Evolutionary conservation across 2,888 invertebrate species (phyloP).

Genomic region (Blomia tropicalis): DNA sequence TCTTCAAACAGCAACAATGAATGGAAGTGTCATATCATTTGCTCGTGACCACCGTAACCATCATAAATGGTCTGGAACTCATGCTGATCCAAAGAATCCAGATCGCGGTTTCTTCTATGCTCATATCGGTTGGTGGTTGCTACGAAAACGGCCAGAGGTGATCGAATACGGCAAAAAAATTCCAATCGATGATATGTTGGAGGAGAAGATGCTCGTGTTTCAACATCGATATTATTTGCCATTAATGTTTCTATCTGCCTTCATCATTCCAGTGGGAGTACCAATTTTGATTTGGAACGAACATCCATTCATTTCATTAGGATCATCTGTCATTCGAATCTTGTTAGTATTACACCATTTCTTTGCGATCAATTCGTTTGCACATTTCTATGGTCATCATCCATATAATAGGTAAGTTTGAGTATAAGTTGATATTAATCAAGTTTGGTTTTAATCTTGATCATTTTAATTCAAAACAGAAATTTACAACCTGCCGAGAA

Average conservation of each 20-base stretch:
- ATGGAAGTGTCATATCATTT: conserved; percentile 17
- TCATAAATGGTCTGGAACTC: conserved; percentile 20
- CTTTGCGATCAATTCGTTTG: conserved; percentile 20
- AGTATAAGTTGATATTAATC: too few relatives aligned
- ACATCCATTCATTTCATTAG: conserved; percentile 1
- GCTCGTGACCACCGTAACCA: conserved; percentile 23
- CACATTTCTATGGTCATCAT: conserved; percentile 16
- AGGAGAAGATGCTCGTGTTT: conserved; percentile 8
- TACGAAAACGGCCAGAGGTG: conserved; percentile 15
- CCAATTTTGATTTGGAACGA: conserved; percentile 16
- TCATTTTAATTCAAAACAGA: too few relatives aligned
- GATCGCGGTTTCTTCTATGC: conserved; percentile 19
- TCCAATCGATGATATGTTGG: background rate
- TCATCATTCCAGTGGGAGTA: background rate
- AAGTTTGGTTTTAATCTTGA: too few relatives aligned
- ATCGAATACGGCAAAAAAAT: conserved; percentile 17
- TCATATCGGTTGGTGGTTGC: conserved; percentile 22
- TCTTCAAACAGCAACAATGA: conserved; percentile 18
- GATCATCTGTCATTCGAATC: background rate
- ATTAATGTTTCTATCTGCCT: background rate
- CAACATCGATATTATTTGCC: conserved; percentile 21
- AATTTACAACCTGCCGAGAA: conserved; percentile 37
- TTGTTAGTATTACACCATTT: conserved; percentile 20
- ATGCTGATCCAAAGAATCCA: conserved; percentile 22
- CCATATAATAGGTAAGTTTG: conserved; percentile 34